phyloP scores from a whole-genome alignment of 2,113 vertebrate species.

The Calyptomena viridis region DNA sequence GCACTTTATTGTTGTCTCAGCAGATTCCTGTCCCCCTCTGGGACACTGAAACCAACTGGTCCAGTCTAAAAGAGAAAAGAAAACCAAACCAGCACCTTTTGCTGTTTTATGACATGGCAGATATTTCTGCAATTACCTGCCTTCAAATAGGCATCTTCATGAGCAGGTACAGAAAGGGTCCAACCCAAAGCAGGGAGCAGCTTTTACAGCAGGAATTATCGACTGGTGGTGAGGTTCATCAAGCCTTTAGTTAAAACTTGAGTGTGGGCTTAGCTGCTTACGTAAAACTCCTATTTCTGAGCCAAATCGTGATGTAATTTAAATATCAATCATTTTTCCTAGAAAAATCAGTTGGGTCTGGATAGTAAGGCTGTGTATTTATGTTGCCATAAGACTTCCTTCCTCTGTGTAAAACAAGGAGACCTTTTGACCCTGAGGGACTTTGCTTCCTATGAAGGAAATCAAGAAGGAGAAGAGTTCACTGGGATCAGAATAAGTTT shows the following conservation, averaged over 20 bases:
- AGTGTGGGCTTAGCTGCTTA: background rate
- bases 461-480: background rate
- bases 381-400: background rate
- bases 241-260: background rate
- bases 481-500: background rate
- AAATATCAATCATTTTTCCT: background rate
- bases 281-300: background rate
- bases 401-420: background rate
- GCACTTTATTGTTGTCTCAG: background rate
- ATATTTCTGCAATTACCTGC: background rate
- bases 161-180: background rate
- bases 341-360: background rate
- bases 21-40: background rate
- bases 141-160: background rate
- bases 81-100: background rate
- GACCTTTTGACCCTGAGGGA: background rate
- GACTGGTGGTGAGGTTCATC: accelerated
- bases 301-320: background rate
- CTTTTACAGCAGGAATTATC: background rate
- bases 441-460: background rate
- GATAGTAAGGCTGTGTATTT: background rate
- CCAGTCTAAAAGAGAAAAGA: background rate
- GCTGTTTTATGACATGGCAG: background rate
- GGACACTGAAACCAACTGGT: background rate
- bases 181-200: background rate